Percentiles rank a stretch among this genome's conserved stretches.
Evolutionary conservation across 2,113 vertebrate genomes (phyloP).

Genomic region (Onychostoma macrolepis): DNA sequence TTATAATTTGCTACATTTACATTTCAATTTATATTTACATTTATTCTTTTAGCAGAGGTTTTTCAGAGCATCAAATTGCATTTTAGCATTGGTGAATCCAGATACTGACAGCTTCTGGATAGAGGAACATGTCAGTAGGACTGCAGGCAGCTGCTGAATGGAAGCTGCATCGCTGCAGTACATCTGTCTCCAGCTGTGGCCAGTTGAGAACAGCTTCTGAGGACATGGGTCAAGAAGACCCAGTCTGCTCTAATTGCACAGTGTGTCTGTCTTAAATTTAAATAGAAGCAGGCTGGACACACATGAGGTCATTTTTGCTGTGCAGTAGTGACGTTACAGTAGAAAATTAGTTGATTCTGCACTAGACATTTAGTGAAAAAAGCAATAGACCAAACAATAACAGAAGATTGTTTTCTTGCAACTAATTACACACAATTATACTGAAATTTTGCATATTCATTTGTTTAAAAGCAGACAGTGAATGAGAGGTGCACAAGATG

Average conservation of each 20-base stretch:
- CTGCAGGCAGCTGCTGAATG: slow-evolving; percentile 14
- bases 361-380: neutral
- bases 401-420: neutral
- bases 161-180: neutral
- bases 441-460: neutral
- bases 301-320: neutral
- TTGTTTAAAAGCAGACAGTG: neutral
- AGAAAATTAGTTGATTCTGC: neutral
- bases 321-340: neutral
- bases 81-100: neutral
- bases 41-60: too few species aligned
- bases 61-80: neutral
- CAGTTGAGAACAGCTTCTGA: slow-evolving; percentile 3
- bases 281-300: neutral
- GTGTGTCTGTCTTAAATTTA: slow-evolving; percentile 1
- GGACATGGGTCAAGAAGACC: neutral
- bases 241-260: slow-evolving; percentile 28
- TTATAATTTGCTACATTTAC: neutral
- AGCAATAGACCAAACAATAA: neutral
- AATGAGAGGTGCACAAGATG: neutral
- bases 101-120: neutral
- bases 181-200: slow-evolving; percentile 27
- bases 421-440: neutral
- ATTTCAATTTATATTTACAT: too few species aligned
- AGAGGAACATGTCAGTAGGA: neutral